These are phyloP conservation scores for Cercopithecus mona DNA, from an alignment of 2,113 vertebrate genomes.

Conservation along the genomic window DNA sequence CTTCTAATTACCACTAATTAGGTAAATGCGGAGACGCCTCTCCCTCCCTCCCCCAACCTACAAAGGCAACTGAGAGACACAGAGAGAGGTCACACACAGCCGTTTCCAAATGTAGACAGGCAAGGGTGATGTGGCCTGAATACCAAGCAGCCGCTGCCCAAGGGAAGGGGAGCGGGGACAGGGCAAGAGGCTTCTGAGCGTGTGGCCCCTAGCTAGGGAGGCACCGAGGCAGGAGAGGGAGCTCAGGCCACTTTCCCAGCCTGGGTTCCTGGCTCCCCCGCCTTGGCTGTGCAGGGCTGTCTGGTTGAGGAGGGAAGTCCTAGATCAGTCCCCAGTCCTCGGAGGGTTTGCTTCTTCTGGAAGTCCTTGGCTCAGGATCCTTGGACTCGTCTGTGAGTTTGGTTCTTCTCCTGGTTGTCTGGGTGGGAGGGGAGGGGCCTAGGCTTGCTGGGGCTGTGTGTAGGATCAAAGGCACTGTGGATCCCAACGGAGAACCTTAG, in stretches of 20 bases:
- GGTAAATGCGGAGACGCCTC: constrained; percentile 17
- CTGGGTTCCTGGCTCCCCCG: neutral
- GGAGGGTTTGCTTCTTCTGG: neutral
- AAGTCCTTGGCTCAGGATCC: neutral
- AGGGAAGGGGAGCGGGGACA: neutral
- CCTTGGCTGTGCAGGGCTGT: neutral
- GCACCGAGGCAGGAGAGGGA: neutral
- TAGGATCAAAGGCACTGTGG: neutral
- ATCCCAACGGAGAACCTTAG: neutral
- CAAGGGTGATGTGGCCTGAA: neutral
- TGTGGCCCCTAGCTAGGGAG: neutral
- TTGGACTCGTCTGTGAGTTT: no score
- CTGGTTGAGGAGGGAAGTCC: neutral
- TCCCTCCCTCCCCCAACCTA: neutral
- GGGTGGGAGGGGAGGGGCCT: neutral
- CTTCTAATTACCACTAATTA: constrained; percentile 48
- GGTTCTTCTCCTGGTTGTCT: neutral
- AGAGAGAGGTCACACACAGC: constrained; percentile 65
- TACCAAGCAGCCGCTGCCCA: constrained; percentile 42
- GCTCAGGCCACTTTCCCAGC: neutral
- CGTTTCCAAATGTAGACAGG: constrained; percentile 40
- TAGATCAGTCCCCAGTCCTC: neutral
- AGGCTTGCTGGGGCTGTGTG: neutral
- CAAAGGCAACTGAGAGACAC: constrained; percentile 20
- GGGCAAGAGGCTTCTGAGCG: neutral